Percentiles rank a stretch among this genome's conserved stretches.
phyloP scores from a whole-genome alignment of 2,797 vertebrate genomes.

The Phataginus tetradactyla region DNA sequence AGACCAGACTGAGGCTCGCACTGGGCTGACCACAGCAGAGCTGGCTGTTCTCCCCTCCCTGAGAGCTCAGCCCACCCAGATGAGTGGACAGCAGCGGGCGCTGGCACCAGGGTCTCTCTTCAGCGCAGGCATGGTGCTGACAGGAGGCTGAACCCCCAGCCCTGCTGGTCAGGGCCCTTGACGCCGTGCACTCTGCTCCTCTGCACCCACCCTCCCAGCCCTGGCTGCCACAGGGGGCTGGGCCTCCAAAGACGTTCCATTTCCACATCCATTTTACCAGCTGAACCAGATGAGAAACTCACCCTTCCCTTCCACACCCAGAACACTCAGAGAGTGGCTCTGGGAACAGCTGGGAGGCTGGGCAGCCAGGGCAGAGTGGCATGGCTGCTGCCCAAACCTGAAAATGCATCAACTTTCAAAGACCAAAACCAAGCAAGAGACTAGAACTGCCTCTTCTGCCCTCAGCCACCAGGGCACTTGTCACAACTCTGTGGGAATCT shows the following conservation, averaged over 20 bases:
- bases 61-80: slow-evolving; percentile 63
- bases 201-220: not conserved
- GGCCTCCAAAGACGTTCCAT: accelerated
- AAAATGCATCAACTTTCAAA: not conserved
- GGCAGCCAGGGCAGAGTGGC: not conserved
- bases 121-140: slow-evolving; percentile 63
- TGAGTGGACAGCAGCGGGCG: slow-evolving; percentile 90
- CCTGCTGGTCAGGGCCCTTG: slow-evolving; percentile 84
- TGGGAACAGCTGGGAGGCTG: not conserved
- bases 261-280: not conserved
- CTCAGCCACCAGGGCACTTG: not conserved
- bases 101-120: slow-evolving; percentile 89
- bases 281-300: not conserved
- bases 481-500: not conserved
- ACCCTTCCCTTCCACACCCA: not conserved
- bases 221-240: not conserved
- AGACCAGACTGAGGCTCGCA: not conserved
- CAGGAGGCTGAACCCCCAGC: not conserved
- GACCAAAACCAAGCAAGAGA: not conserved
- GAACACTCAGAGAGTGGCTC: not conserved
- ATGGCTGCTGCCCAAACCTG: not conserved
- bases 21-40: not conserved
- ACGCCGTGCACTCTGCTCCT: slow-evolving; percentile 77
- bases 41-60: not conserved
- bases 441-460: not conserved